Percentiles rank a stretch among this genome's conserved stretches.
phyloP scores from a whole-genome alignment of 2,113 vertebrate species.

The Melospiza georgiana region DNA sequence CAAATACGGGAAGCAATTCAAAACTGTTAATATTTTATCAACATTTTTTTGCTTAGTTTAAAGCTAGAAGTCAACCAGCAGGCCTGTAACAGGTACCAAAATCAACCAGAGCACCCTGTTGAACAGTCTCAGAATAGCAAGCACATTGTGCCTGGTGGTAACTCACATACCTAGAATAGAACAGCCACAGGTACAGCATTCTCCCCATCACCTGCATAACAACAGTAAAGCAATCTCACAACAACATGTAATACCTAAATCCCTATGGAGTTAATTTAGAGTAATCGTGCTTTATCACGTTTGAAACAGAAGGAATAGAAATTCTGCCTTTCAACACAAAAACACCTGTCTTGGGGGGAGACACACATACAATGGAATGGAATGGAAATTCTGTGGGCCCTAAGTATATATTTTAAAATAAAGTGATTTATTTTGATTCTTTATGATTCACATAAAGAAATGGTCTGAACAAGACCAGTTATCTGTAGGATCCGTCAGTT shows the following conservation, averaged over 20 bases:
- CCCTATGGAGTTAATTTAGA: neutral
- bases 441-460: neutral
- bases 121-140: neutral
- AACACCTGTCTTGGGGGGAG: fast-evolving
- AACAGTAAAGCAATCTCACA: neutral
- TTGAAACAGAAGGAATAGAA: neutral
- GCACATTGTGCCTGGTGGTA: neutral
- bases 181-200: neutral
- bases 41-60: neutral
- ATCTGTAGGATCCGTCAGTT: neutral
- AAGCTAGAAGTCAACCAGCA: neutral
- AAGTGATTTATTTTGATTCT: neutral
- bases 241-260: neutral
- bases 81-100: neutral
- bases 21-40: neutral
- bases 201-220: neutral
- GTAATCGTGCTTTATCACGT: neutral
- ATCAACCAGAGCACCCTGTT: neutral
- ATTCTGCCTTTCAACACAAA: neutral
- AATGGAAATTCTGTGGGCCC: neutral
- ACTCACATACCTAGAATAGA: neutral
- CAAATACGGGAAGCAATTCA: neutral
- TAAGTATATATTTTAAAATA: neutral
- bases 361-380: neutral
- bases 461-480: neutral